A percentile compares a stretch with the other conserved stretches of the same genome.
These are phyloP conservation scores for Pteronura brasiliensis DNA, from an alignment of 2,113 vertebrate species.

Conservation along the genomic window DNA sequence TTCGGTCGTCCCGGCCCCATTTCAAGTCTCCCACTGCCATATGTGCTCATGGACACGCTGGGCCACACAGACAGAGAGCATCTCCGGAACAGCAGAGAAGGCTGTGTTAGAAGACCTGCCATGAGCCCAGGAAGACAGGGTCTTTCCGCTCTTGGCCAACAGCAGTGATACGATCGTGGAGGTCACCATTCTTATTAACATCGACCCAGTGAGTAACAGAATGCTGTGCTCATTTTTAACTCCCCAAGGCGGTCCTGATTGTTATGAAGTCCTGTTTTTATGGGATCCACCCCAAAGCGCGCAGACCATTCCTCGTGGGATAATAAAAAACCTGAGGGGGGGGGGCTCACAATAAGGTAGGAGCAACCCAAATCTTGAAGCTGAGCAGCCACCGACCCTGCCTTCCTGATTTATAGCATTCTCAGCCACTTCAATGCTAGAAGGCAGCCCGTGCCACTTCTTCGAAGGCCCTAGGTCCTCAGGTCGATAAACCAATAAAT, in stretches of 20 bases:
- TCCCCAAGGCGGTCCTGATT: not conserved
- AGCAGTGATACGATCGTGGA: not conserved
- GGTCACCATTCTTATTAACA: not conserved
- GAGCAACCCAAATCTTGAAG: not conserved
- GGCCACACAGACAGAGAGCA: not conserved
- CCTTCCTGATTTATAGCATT: not conserved
- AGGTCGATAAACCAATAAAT: slow-evolving; percentile 77
- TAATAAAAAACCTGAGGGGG: not conserved
- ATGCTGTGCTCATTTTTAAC: not conserved
- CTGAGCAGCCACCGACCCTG: not conserved
- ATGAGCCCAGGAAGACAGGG: not conserved
- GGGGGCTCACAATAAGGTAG: not conserved
- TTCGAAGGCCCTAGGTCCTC: slow-evolving; percentile 58
- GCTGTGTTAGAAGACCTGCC: no score
- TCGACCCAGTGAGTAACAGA: not conserved
- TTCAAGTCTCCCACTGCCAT: not conserved
- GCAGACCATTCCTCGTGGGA: not conserved
- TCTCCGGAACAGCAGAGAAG: not conserved
- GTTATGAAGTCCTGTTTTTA: not conserved
- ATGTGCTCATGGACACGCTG: not conserved
- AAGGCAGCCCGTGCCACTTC: slow-evolving; percentile 5
- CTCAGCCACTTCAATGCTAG: not conserved
- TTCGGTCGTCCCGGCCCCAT: not conserved
- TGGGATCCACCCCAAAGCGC: not conserved
- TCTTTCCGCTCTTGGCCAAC: not conserved